These are phyloP conservation scores for Gymnorhina tibicen DNA, from an alignment of 2,113 vertebrate genomes.

Conservation along the genomic window DNA sequence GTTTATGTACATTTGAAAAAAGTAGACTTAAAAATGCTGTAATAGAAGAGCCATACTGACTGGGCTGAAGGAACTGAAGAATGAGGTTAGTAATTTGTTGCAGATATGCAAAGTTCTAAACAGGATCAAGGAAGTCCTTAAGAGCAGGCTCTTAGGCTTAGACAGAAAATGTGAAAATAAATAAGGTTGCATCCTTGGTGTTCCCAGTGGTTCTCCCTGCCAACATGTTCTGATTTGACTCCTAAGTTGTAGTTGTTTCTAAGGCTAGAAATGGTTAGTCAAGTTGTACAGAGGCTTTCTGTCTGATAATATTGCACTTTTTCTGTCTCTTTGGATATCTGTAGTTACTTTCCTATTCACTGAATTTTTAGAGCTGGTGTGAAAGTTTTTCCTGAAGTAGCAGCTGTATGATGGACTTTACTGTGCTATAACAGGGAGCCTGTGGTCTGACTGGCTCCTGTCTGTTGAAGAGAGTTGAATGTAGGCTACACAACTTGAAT, in stretches of 20 bases:
- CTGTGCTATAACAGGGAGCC: not conserved
- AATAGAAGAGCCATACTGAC: not conserved
- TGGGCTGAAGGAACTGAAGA: not conserved
- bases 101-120: not conserved
- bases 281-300: not conserved
- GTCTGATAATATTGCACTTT: not conserved
- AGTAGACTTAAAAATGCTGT: not conserved
- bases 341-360: not conserved
- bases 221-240: not conserved
- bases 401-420: accelerated
- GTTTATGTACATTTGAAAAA: not conserved
- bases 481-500: not conserved
- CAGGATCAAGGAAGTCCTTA: not conserved
- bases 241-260: not conserved
- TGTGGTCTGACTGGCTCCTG: not conserved
- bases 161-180: not conserved
- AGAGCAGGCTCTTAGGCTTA: not conserved
- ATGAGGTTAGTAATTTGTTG: not conserved
- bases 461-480: not conserved
- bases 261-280: not conserved
- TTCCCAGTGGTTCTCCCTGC: not conserved
- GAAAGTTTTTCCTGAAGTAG: not conserved
- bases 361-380: not conserved
- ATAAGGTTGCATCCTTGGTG: not conserved
- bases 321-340: not conserved